These are phyloP conservation scores for Dermolepida albohirtum DNA, from an alignment of 2,888 invertebrate genomes.

Conservation along the genomic window DNA sequence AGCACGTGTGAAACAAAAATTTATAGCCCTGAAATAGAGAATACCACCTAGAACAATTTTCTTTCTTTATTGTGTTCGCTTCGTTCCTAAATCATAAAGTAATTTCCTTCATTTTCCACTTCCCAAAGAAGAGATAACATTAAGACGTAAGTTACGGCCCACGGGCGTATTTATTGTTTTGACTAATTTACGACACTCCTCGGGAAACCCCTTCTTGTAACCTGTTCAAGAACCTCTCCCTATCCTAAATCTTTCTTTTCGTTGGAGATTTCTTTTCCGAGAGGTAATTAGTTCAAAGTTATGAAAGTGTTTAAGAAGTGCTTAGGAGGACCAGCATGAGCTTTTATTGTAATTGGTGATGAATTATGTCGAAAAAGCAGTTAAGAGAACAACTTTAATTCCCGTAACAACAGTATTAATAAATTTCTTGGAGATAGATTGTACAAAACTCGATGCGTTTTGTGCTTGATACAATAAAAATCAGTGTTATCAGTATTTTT, in stretches of 20 bases:
- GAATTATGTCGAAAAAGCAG: constrained; percentile 19
- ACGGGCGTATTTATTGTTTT: constrained; percentile 19
- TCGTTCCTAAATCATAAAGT: constrained; percentile 29
- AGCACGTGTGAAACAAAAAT: too few species aligned
- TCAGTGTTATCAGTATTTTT: too few species aligned
- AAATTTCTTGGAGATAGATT: not conserved
- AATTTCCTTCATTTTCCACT: constrained; percentile 34
- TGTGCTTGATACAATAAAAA: not conserved
- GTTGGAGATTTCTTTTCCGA: constrained; percentile 24
- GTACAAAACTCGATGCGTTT: not conserved
- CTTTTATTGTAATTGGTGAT: constrained; percentile 31
- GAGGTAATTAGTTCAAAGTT: constrained; percentile 34
- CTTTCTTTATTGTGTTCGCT: not conserved
- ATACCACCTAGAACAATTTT: not conserved
- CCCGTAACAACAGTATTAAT: constrained; percentile 26
- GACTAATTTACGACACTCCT: constrained; percentile 30
- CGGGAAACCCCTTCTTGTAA: constrained; percentile 25
- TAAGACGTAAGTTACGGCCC: constrained; percentile 26
- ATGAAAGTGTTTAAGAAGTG: constrained; percentile 26
- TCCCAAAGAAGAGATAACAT: constrained; percentile 28
- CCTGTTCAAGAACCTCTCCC: constrained; percentile 7
- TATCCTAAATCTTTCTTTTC: constrained; percentile 6
- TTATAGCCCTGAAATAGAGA: too few species aligned
- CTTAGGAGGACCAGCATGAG: constrained; percentile 1
- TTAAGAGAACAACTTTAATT: constrained; percentile 24